A percentile compares a stretch with the other conserved stretches of the same genome.
Conservation (phyloP, 2,113 vertebrate species). For the Noctilio leporinus region DNA sequence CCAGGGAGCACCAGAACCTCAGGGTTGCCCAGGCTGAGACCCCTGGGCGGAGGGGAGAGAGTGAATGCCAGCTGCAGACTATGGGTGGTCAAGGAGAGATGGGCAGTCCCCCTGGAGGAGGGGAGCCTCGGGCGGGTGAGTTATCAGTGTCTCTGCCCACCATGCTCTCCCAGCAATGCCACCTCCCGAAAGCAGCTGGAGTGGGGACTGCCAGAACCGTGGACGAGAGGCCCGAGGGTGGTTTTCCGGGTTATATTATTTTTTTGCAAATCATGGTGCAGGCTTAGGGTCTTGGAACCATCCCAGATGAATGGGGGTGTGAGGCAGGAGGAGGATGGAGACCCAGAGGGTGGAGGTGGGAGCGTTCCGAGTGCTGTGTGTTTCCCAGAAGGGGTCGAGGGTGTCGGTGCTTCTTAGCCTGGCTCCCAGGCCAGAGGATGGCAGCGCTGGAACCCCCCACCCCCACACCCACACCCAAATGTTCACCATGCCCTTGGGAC, state of each 20-base stretch:
- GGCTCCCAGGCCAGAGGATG: neutral
- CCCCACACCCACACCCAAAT: neutral
- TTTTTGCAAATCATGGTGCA: neutral
- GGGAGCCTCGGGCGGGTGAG: neutral
- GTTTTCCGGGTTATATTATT: neutral
- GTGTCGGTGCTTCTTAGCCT: neutral
- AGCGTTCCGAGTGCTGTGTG: neutral
- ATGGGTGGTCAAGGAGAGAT: neutral
- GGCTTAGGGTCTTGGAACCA: neutral
- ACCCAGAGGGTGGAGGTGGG: neutral
- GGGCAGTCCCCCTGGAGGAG: neutral
- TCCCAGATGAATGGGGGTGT: neutral
- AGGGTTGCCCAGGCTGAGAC: neutral
- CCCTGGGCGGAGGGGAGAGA: neutral
- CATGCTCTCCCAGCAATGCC: neutral
- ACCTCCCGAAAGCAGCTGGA: neutral
- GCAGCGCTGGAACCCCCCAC: neutral
- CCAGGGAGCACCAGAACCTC: neutral
- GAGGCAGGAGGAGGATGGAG: neutral
- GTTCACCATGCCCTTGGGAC: conserved; percentile 58
- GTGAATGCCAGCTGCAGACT: neutral
- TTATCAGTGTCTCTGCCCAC: neutral
- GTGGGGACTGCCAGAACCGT: neutral
- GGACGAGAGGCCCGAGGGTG: neutral
- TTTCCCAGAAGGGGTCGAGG: neutral